Evolutionary conservation across 2,113 vertebrate genomes (phyloP).

Genomic region (Egretta garzetta): DNA sequence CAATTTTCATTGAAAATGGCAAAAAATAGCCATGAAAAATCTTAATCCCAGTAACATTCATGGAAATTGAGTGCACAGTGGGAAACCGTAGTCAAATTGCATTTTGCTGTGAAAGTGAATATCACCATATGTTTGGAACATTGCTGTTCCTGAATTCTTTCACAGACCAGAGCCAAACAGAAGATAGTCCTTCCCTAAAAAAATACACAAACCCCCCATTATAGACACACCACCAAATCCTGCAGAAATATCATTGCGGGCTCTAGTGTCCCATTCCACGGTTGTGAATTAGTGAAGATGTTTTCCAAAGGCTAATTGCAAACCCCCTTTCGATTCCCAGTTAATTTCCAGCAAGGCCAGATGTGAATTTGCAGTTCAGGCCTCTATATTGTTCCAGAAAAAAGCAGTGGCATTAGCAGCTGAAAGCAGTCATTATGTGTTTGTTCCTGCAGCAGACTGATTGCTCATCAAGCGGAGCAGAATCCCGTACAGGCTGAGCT

Average conservation of each 20-base stretch:
- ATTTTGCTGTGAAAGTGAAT: conserved; percentile 8
- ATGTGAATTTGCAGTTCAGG: conserved; percentile 63
- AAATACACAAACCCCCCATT: background rate
- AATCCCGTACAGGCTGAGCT: background rate
- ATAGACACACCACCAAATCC: background rate
- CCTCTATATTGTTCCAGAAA: conserved; percentile 57
- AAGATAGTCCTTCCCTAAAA: background rate
- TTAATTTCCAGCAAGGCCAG: conserved; percentile 50
- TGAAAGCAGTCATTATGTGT: conserved; percentile 56
- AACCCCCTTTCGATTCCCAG: background rate
- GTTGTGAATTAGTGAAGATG: background rate
- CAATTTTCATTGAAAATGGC: background rate
- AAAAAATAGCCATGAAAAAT: background rate
- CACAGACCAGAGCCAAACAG: background rate
- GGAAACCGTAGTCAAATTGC: background rate
- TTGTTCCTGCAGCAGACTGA: conserved; percentile 47
- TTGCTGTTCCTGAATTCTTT: background rate
- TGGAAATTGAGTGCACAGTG: background rate
- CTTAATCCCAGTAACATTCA: background rate
- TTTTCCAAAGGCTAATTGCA: conserved; percentile 45
- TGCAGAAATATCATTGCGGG: background rate
- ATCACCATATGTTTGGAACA: background rate
- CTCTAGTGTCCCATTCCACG: background rate
- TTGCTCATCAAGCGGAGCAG: conserved; percentile 45
- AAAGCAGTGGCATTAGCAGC: conserved; percentile 64